Base-by-base conservation (phyloP, 1,140 invertebrate species). In the Penaeus vannamei region DNA sequence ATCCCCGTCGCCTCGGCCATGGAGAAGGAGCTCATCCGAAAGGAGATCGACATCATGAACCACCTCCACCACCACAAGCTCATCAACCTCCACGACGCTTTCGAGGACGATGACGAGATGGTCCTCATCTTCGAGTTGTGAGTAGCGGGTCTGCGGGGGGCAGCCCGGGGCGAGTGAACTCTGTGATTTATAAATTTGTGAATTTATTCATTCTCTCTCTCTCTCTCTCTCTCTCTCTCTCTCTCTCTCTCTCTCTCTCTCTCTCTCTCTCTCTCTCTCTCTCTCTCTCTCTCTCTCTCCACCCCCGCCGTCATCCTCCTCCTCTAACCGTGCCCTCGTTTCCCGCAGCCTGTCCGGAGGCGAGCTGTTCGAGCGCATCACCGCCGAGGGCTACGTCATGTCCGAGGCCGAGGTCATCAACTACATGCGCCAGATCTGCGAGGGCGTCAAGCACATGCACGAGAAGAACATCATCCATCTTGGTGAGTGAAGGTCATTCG, bases 1-100 rank as follows among this genome's bases (percentile, higher is more conserved):
- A 99, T 99, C 92, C 98, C 98, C 7, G 98, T 98, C 23, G 96
- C 97, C 0, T 97, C 98, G 92, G 95, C 97, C 23, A 96, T 98
- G 95, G 99, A 99, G 93, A 99, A 99, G 92, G 97, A 98, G 92
- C 94, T 99, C 0, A 99, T 99, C 85, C 96, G 97, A 90, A 98
- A 99, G 92, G 99, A 99, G 94, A 99, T 99, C 91, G 98, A 99
- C 92, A 98, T 99, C 79, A 99, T 99, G 98, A 99, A 99, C 93
- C 97, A 99, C 92, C 93, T 99, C 2, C 98, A 99, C 93, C 99
- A 99, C 94, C 96, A 96, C 72, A 99, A 99, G 93, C 94, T 99
- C 36, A 99, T 99, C 91, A 99, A 99, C 92, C 94, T 99, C 0
- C 98, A 99, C 92, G 99, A 99, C 93, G 99, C 99, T 0, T 99